A percentile compares a stretch with the other conserved stretches of the same genome.
Conservation (phyloP, 2,888 invertebrate species). For the Drosophila silvestris region DNA sequence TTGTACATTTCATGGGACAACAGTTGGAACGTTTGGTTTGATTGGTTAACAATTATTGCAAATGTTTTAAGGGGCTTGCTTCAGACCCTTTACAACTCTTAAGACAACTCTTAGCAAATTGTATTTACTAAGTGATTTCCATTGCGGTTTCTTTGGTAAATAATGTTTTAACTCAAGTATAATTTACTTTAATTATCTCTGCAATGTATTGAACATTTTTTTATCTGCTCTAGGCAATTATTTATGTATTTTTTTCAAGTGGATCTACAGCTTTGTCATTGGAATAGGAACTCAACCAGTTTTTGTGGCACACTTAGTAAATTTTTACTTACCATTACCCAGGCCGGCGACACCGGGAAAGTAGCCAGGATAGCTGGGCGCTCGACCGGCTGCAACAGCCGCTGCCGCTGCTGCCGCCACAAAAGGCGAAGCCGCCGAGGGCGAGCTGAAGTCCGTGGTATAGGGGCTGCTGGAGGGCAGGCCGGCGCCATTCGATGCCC, state of each 20-base stretch:
- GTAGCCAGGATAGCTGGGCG: constrained; percentile 83
- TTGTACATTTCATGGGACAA: neutral
- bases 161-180: neutral
- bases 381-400: constrained; percentile 75
- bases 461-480: constrained; percentile 84
- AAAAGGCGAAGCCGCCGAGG: constrained; percentile 83
- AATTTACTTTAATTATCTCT: neutral
- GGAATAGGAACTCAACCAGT: neutral
- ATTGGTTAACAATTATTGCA: neutral
- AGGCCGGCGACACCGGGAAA: constrained; percentile 82
- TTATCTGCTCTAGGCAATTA: neutral
- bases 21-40: too few species aligned
- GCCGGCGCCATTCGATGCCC: constrained; percentile 79
- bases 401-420: constrained; percentile 82
- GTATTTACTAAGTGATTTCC: neutral
- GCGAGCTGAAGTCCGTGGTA: constrained; percentile 84
- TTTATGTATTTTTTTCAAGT: neutral
- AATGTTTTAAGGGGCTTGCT: neutral
- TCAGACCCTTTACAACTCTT: neutral
- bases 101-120: neutral
- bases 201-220: neutral
- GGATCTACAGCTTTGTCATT: neutral
- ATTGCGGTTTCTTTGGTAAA: neutral
- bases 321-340: constrained; percentile 80
- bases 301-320: neutral